Evolutionary conservation across 1,140 invertebrate species (phyloP).

Genomic region (Leguminivora glycinivorella): DNA sequence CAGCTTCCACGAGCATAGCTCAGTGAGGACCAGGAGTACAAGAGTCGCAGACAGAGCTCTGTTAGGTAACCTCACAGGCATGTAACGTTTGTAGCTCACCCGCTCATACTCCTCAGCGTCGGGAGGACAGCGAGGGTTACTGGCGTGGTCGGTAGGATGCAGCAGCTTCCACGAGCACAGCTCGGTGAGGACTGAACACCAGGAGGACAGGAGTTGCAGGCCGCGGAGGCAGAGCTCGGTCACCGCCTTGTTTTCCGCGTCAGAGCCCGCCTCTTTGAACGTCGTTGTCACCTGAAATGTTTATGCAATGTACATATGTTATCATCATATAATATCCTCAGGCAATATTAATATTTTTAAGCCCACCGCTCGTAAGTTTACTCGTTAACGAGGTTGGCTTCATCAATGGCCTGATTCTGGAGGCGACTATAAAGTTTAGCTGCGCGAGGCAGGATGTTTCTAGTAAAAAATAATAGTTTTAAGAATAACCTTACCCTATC

Average conservation of each 20-base stretch:
- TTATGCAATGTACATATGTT: no score
- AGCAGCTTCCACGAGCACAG: slow-evolving; percentile 98
- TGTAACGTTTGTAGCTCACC: slow-evolving; percentile 70
- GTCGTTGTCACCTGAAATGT: slow-evolving; percentile 89
- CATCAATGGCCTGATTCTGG: no score
- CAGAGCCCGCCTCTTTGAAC: slow-evolving; percentile 94
- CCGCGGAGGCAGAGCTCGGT: slow-evolving; percentile 94
- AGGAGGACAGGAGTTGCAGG: slow-evolving; percentile 95
- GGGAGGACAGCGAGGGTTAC: slow-evolving; percentile 95
- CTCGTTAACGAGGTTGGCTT: no score
- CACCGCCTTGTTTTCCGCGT: slow-evolving; percentile 95
- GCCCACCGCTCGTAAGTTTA: no score
- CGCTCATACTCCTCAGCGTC: slow-evolving; percentile 99
- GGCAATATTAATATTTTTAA: no score
- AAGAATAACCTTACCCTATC: no score
- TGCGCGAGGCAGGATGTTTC: no score
- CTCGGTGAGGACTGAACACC: slow-evolving; percentile 98
- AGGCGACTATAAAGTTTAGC: no score
- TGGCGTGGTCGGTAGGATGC: slow-evolving; percentile 98
- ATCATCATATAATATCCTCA: no score
- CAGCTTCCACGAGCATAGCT: no score
- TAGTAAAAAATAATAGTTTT: no score
- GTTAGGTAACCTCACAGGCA: slow-evolving; percentile 86
- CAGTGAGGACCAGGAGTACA: no score
- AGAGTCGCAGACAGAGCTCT: neutral